Percentiles rank a stretch among this genome's conserved stretches.
Evolutionary conservation across 1,140 invertebrate species (phyloP).

Genomic region (Conus ventricosus): DNA sequence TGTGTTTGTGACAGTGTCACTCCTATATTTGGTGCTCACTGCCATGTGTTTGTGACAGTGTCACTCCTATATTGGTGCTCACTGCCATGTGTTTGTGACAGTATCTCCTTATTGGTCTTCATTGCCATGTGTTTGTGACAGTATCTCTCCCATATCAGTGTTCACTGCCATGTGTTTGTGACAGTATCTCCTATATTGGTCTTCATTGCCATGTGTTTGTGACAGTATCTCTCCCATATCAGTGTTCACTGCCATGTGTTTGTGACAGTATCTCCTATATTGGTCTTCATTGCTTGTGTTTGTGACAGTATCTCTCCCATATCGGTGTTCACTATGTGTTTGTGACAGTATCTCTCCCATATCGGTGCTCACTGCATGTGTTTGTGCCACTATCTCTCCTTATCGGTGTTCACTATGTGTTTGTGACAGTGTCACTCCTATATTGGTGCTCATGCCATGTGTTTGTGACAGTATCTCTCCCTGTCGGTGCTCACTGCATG

Average conservation of each 20-base stretch:
- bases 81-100: neutral
- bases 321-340: neutral
- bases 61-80: neutral
- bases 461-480: slow-evolving; percentile 19
- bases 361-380: neutral
- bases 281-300: neutral
- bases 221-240: neutral
- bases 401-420: too few species aligned
- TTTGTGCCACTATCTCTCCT: neutral
- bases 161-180: too few species aligned
- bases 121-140: slow-evolving; percentile 25
- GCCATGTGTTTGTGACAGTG: slow-evolving; percentile 11
- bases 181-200: too few species aligned
- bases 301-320: neutral
- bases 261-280: neutral
- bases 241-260: neutral
- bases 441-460: neutral
- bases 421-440: too few species aligned
- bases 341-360: slow-evolving; percentile 3
- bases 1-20: slow-evolving; percentile 20
- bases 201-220: neutral
- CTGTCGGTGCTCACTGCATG: neutral
- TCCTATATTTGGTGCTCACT: slow-evolving; percentile 35
- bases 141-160: too few species aligned
- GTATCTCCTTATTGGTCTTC: slow-evolving; percentile 35